Base-by-base conservation (phyloP, 2,113 vertebrate genomes). In the Bos indicus region DNA sequence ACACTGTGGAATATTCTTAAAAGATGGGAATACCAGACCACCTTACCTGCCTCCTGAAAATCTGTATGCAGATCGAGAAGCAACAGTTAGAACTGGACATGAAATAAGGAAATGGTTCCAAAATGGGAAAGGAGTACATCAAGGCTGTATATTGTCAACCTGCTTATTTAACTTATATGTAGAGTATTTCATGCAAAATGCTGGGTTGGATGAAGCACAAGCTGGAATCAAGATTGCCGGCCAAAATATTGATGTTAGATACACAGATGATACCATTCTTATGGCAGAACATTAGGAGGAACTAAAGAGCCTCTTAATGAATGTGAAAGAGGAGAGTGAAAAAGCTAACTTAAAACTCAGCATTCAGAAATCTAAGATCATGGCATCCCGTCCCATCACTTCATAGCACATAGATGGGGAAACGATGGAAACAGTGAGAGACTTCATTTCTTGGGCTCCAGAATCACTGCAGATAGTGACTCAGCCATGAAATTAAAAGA, bases 151-250 rank as follows among this genome's bases (percentile, higher is more conserved):
- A 64, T 33, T 64, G 60, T 64, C 14, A 64, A 1, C 3, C 7
- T 64, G 7, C 7, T 64, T 33, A 64, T 64, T 64, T 64, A 33
- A 33, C 62, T 64, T 64, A 64, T 3, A 64, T 8, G 30, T 1
- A 64, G 62, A 33, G 30, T 33, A 64, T 64, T 17, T 64, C 62
- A 17, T 64, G 15, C 62, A 33, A 64, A 64, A 7, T 64, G 2
- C 6, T 1, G 0, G 15, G 30, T 0, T 64, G 7, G 15, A 64
- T 33, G 30, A 33, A 33, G 14, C 30, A 17, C 15, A 8, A 64
- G 62, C 15, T 33, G 30, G 15, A 64, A 64, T 64, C 30, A 64
- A 33, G 30, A 64, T 33, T 33, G 15, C 30, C 0, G 0, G 30
- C 3, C 3, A 7, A 64, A 64, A 64, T 33, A 64, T 17, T 1